These are phyloP conservation scores for Phasia obesa DNA, from an alignment of 2,888 invertebrate genomes.

Conservation along the genomic window DNA sequence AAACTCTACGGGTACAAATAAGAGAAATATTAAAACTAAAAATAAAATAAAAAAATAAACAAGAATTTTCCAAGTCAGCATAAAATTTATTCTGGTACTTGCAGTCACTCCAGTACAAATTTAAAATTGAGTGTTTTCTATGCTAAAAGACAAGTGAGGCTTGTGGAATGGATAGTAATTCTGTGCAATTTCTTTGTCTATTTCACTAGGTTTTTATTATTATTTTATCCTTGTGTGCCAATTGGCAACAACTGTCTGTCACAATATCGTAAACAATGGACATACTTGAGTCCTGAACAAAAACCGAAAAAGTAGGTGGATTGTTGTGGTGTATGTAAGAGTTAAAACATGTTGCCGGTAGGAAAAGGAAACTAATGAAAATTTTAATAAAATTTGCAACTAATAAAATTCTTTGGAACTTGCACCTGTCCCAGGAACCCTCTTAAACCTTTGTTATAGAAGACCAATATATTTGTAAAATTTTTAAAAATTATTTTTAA, in stretches of 20 bases:
- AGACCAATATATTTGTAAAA: not conserved
- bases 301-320: not conserved
- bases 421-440: not conserved
- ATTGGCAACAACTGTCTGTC: constrained; percentile 66
- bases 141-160: constrained; percentile 17
- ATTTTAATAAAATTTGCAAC: constrained; percentile 7
- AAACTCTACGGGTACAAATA: constrained; percentile 29
- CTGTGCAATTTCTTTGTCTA: constrained; percentile 24
- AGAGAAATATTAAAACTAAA: constrained; percentile 9
- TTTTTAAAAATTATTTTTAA: not conserved
- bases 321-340: not conserved
- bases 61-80: constrained; percentile 54
- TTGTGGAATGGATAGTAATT: constrained; percentile 49
- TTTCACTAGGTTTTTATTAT: constrained; percentile 10
- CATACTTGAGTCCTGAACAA: constrained; percentile 27
- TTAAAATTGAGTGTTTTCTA: constrained; percentile 33
- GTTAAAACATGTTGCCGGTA: constrained; percentile 8
- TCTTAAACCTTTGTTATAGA: not conserved
- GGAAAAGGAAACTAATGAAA: constrained; percentile 45
- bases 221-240: constrained; percentile 48
- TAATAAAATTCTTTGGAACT: not conserved
- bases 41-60: constrained; percentile 1
- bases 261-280: constrained; percentile 59
- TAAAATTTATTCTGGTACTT: constrained; percentile 37
- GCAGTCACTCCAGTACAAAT: constrained; percentile 10